Conservation (phyloP, 1,140 invertebrate species). For the Mamestra configurata region DNA sequence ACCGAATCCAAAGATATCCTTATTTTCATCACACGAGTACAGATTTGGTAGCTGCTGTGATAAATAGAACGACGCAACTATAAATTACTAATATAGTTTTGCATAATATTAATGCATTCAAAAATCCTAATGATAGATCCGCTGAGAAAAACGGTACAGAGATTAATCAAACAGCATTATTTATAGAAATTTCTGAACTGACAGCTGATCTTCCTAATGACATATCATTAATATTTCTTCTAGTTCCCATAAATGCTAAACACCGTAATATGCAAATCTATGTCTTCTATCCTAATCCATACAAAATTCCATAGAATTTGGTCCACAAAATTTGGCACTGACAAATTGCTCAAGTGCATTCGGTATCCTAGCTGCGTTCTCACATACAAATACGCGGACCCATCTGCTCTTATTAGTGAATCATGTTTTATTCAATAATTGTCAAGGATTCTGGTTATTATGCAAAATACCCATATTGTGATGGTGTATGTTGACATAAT, state of each 20-base stretch:
- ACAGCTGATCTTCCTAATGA: slow-evolving; percentile 43
- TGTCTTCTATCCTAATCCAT: slow-evolving; percentile 37
- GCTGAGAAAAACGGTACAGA: not conserved
- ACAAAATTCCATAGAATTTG: slow-evolving; percentile 40
- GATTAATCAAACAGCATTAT: slow-evolving; percentile 6
- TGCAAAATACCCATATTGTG: slow-evolving; percentile 79
- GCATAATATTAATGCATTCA: not conserved
- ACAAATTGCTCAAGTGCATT: slow-evolving; percentile 72
- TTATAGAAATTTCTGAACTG: not conserved
- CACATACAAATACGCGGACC: slow-evolving; percentile 70
- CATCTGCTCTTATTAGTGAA: slow-evolving; percentile 69
- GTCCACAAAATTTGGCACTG: slow-evolving; percentile 67
- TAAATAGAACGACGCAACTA: not conserved
- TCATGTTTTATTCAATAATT: slow-evolving; percentile 84
- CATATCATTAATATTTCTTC: slow-evolving; percentile 38
- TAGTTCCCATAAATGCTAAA: slow-evolving; percentile 39
- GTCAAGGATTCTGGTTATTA: slow-evolving; percentile 81
- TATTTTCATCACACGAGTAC: too few relatives aligned
- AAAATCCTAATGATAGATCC: not conserved
- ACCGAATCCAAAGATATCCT: slow-evolving; percentile 25
- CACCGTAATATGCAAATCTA: slow-evolving; percentile 27
- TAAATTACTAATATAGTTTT: not conserved
- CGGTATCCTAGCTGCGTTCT: slow-evolving; percentile 63
- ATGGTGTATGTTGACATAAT: slow-evolving; percentile 85
- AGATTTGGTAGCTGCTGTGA: too few relatives aligned